Evolutionary conservation across 2,113 vertebrate species (phyloP), one percentile per base, ranked within the genome.

Genomic region (Hypanus sabinus): DNA sequence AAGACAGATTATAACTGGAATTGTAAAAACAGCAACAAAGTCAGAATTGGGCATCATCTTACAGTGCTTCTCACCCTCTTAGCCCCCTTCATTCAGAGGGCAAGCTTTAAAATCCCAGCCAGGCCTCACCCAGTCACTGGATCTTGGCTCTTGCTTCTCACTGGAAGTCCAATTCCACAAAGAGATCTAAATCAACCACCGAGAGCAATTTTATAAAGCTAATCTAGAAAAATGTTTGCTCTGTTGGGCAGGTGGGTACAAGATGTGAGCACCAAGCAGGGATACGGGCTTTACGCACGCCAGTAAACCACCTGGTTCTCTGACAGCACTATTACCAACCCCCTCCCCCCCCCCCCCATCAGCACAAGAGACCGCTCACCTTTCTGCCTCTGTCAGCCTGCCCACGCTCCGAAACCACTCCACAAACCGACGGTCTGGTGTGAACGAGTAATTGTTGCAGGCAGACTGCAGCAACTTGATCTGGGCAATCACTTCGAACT

Each of bases 401-500:
- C 98, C 98, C 96, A 98, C 94, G 18, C 97, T 95, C 5, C 96
- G 97, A 95, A 99, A 98, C 99, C 99, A 99, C 94, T 98, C 97
- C 36, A 97, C 95, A 0, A 99, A 99, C 87, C 95, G 97, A 9
- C 96, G 95, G 68, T 98, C 98, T 3, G 97, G 98, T 0, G 96
- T 96, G 94, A 99, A 99, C 95, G 97, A 99, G 96, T 99, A 99
- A 95, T 98, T 99, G 95, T 99, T 99, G 95, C 98, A 99, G 80
- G 98, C 98, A 0, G 98, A 96, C 97, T 99, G 99, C 1, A 99
- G 97, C 95, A 99, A 96, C 94, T 99, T 99, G 96, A 99, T 99
- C 97, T 99, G 99, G 1, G 98, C 98, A 0, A 99, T 99, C 94
- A 99, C 98, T 95, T 99, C 98, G 0, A 99, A 99, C 93, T 99